phyloP scores from a whole-genome alignment of 1,140 invertebrate genomes.

The Ceratina calcarata region DNA sequence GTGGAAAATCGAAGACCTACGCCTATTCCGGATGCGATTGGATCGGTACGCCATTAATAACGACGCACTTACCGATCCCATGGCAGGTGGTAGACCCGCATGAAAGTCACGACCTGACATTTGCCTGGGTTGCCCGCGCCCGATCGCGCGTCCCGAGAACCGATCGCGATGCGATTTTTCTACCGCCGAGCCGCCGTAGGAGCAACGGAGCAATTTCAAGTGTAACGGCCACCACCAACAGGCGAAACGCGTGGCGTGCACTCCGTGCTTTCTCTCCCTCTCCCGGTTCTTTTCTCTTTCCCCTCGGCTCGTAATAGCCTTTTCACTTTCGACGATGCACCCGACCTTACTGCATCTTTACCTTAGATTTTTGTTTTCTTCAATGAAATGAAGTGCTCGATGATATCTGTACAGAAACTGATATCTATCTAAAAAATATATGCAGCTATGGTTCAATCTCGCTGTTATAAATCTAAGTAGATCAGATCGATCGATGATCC shows the following conservation, averaged over 20 bases:
- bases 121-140: conserved; percentile 70
- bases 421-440: not conserved
- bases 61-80: conserved; percentile 77
- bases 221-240: conserved; percentile 60
- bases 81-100: conserved; percentile 76
- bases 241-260: conserved; percentile 50
- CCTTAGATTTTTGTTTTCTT: too few relatives aligned
- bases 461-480: not conserved
- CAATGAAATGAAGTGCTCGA: not conserved
- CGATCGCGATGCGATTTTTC: conserved; percentile 74
- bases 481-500: conserved; percentile 2
- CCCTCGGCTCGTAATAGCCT: conserved; percentile 46
- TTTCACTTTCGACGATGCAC: conserved; percentile 59
- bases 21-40: conserved; percentile 76
- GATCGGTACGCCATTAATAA: conserved; percentile 77
- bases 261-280: conserved; percentile 31
- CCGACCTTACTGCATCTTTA: conserved; percentile 27
- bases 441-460: not conserved
- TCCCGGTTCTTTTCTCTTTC: conserved; percentile 27
- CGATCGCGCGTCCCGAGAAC: conserved; percentile 65
- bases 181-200: conserved; percentile 34
- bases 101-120: conserved; percentile 78
- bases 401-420: too few relatives aligned
- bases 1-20: conserved; percentile 59
- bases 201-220: conserved; percentile 63